Evolutionary conservation across 2,797 vertebrate genomes (phyloP).

Genomic region (Pempheris klunzingeri): DNA sequence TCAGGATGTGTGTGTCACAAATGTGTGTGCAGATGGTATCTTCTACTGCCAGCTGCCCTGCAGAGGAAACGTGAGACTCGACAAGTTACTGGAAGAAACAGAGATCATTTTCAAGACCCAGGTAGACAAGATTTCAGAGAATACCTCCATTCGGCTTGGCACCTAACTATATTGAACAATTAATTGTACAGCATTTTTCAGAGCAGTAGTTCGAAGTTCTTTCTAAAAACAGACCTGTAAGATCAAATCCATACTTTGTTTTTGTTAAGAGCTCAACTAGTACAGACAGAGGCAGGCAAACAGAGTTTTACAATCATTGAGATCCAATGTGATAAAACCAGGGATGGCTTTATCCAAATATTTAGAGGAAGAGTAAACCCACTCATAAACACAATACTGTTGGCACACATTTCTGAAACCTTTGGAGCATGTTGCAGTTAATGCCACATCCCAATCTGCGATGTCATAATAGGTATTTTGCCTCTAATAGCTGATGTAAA

Average conservation of each 20-base stretch:
- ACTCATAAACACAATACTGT: slow-evolving; percentile 7
- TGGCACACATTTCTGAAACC: not conserved
- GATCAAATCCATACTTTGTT: not conserved
- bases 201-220: not conserved
- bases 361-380: not conserved
- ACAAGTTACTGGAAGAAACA: slow-evolving; percentile 86
- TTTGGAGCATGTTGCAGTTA: not conserved
- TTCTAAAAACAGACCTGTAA: not conserved
- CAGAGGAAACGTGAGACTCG: slow-evolving; percentile 88
- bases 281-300: not conserved
- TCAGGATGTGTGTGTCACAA: slow-evolving; percentile 89
- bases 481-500: not conserved
- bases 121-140: slow-evolving; percentile 73
- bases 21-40: slow-evolving; percentile 90
- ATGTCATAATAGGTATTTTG: not conserved
- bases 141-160: not conserved
- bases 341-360: not conserved
- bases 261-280: not conserved
- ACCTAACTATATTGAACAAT: not conserved
- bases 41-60: slow-evolving; percentile 93
- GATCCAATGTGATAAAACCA: not conserved
- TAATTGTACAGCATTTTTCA: not conserved
- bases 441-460: not conserved
- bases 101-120: slow-evolving; percentile 89
- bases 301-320: not conserved